Evolutionary conservation across 1,140 invertebrate species (phyloP).

Genomic region (Lordiphosa mommai): DNA sequence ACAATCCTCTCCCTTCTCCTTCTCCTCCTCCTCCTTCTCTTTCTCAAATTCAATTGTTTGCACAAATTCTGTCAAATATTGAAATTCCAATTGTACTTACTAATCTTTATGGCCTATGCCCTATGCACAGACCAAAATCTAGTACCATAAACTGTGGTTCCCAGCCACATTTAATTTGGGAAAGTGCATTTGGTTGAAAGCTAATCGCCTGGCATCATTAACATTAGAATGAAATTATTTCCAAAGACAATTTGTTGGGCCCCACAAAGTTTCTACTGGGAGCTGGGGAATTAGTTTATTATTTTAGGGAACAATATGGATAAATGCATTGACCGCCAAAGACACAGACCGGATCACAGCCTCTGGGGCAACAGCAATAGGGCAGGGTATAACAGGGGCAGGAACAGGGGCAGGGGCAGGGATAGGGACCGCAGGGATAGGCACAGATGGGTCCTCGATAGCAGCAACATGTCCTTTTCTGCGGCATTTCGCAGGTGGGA

Average conservation of each 20-base stretch:
- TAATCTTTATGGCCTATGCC: too few relatives aligned
- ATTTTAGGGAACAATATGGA: not conserved
- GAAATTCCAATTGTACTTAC: too few relatives aligned
- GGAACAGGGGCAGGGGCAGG: not conserved
- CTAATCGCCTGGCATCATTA: not conserved
- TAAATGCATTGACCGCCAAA: not conserved
- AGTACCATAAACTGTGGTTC: not conserved
- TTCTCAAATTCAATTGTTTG: too few relatives aligned
- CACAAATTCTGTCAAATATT: too few relatives aligned
- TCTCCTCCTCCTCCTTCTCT: too few relatives aligned
- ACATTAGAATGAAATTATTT: not conserved
- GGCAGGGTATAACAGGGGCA: not conserved
- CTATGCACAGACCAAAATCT: not conserved
- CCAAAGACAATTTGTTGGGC: slow-evolving; percentile 4
- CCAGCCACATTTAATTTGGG: slow-evolving; percentile 4
- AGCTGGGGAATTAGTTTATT: not conserved
- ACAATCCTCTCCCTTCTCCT: too few relatives aligned
- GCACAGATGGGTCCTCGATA: not conserved
- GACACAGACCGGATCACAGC: not conserved
- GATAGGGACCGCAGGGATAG: not conserved
- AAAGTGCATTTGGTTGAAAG: not conserved
- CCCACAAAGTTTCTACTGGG: not conserved
- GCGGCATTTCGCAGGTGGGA: not conserved
- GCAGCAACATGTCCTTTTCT: not conserved
- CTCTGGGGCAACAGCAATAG: not conserved